phyloP scores from a whole-genome alignment of 2,888 invertebrate genomes.

The Fragum whitleyi region DNA sequence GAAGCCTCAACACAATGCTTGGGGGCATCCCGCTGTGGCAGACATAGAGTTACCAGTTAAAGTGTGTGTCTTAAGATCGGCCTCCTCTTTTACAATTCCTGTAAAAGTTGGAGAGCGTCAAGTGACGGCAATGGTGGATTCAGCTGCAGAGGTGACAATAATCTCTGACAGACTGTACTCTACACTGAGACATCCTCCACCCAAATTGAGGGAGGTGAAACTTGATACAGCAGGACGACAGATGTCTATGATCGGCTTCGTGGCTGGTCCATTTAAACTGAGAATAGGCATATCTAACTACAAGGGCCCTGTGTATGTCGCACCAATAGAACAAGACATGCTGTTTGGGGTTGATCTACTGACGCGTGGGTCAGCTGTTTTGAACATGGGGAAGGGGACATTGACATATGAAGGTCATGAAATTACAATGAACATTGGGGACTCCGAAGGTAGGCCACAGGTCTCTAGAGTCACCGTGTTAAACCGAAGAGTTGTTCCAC shows the following conservation, averaged over 20 bases:
- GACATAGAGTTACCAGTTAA: not conserved
- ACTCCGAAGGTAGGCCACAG: not conserved
- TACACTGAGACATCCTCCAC: slow-evolving; percentile 28
- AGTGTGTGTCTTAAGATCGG: slow-evolving; percentile 27
- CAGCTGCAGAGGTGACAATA: slow-evolving; percentile 58
- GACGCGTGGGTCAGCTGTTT: not conserved
- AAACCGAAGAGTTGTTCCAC: slow-evolving; percentile 28
- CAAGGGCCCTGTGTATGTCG: not conserved
- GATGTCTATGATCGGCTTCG: slow-evolving; percentile 41
- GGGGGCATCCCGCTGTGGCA: not conserved
- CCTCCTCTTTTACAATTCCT: slow-evolving; percentile 23
- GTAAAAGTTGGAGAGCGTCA: slow-evolving; percentile 19
- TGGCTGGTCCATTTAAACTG: slow-evolving; percentile 26
- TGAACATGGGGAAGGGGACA: slow-evolving; percentile 25
- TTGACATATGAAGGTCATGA: slow-evolving; percentile 18
- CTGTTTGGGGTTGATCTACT: slow-evolving; percentile 11
- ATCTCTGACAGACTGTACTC: slow-evolving; percentile 50
- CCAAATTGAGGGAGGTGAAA: slow-evolving; percentile 29
- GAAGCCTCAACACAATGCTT: not conserved
- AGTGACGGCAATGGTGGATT: slow-evolving; percentile 40
- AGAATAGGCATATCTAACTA: slow-evolving; percentile 3
- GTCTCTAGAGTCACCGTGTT: slow-evolving; percentile 30
- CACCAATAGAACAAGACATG: slow-evolving; percentile 13
- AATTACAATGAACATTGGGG: not conserved
- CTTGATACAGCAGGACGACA: slow-evolving; percentile 50